Conservation (phyloP, 2,797 vertebrate species). For the Kryptolebias ocellatus region DNA sequence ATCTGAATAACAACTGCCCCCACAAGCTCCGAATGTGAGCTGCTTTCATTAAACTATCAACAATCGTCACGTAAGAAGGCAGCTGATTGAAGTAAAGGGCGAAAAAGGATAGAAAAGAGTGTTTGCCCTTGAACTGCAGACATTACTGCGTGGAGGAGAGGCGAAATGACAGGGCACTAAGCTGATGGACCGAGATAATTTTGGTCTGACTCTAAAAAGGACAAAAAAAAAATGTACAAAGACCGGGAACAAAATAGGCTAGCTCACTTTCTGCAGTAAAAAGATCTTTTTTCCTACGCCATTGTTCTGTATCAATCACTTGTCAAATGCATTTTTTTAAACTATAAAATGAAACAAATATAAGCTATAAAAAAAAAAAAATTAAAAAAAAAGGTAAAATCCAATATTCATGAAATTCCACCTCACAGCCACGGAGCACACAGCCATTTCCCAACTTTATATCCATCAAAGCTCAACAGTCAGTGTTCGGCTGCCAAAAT, state of each 20-base stretch:
- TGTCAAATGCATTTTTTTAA: slow-evolving; percentile 13
- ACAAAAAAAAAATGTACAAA: neutral
- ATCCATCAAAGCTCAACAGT: slow-evolving; percentile 17
- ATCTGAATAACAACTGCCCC: slow-evolving; percentile 61
- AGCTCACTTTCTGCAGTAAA: neutral
- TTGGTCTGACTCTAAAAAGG: slow-evolving; percentile 35
- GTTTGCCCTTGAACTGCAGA: slow-evolving; percentile 70
- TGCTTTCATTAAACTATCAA: slow-evolving; percentile 85
- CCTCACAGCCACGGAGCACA: neutral
- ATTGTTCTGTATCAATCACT: neutral
- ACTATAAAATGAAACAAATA: neutral
- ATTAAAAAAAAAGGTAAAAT: slow-evolving; percentile 4
- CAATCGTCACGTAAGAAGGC: slow-evolving; percentile 56
- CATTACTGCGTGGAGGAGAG: slow-evolving; percentile 31
- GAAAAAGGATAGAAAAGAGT: slow-evolving; percentile 71
- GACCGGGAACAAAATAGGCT: neutral
- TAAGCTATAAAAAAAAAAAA: neutral
- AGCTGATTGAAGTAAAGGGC: slow-evolving; percentile 87
- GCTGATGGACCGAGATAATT: slow-evolving; percentile 65
- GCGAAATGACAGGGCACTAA: slow-evolving; percentile 39
- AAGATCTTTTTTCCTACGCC: neutral
- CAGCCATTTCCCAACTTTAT: slow-evolving; percentile 9
- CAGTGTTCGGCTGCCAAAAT: slow-evolving; percentile 15
- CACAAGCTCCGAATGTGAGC: slow-evolving; percentile 55
- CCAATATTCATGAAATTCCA: neutral